These are phyloP conservation scores for Teleogryllus occipitalis DNA, from an alignment of 1,140 invertebrate genomes.

Conservation along the genomic window DNA sequence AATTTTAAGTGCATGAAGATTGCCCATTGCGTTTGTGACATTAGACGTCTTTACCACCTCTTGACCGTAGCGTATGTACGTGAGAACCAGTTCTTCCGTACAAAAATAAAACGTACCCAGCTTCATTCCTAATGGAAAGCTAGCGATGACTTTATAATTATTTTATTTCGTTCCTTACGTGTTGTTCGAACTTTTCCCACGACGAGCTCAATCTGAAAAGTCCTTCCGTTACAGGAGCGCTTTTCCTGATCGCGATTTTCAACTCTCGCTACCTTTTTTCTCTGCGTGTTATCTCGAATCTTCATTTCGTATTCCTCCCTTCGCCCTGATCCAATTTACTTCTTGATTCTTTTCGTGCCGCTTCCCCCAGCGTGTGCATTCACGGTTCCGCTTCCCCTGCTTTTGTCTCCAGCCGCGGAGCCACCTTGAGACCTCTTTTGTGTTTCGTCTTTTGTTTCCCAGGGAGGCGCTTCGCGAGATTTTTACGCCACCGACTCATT, in stretches of 20 bases:
- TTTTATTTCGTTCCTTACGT: neutral
- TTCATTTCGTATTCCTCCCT: conserved; percentile 4
- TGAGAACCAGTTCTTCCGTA: too few species aligned
- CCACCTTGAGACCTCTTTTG: neutral
- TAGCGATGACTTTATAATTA: neutral
- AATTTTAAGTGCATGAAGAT: too few species aligned
- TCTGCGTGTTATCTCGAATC: neutral
- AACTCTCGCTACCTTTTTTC: neutral
- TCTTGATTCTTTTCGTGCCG: neutral
- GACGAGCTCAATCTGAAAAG: neutral
- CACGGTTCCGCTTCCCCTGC: neutral
- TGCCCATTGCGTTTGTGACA: too few species aligned
- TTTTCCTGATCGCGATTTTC: neutral
- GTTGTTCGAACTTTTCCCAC: neutral
- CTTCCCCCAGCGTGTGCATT: neutral
- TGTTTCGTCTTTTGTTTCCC: neutral
- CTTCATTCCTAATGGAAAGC: neutral
- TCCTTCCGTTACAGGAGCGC: neutral
- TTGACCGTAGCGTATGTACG: too few species aligned
- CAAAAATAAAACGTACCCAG: too few species aligned
- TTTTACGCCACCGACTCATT: neutral
- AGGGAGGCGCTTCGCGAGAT: neutral
- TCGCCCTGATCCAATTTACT: neutral
- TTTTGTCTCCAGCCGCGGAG: neutral
- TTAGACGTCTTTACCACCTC: too few species aligned